Evolutionary conservation across 2,113 vertebrate species (phyloP).

Genomic region (Pedetes capensis): DNA sequence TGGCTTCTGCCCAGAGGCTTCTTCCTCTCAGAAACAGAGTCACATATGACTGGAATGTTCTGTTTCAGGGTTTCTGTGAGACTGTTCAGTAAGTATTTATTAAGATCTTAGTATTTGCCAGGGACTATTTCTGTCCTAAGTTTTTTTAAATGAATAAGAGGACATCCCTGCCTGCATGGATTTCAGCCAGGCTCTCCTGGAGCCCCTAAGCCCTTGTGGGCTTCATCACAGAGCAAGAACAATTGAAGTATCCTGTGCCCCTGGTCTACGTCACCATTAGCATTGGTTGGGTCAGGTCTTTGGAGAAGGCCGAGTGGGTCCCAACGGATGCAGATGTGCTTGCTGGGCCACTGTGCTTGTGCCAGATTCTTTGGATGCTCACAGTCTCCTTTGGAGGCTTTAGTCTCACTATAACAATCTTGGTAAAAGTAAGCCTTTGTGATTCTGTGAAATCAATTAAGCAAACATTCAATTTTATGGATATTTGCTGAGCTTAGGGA

Average conservation of each 20-base stretch:
- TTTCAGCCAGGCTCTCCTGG: too few species aligned
- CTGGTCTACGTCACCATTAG: background rate
- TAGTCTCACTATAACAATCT: background rate
- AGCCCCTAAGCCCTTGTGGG: background rate
- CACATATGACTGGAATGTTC: background rate
- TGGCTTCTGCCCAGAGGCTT: background rate
- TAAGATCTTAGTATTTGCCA: background rate
- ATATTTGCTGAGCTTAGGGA: constrained; percentile 11
- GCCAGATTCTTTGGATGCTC: background rate
- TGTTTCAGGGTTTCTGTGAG: background rate
- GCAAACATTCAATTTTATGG: constrained; percentile 31
- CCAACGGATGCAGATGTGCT: fast-evolving
- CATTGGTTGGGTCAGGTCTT: fast-evolving
- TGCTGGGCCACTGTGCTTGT: fast-evolving
- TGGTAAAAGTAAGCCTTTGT: constrained; percentile 37
- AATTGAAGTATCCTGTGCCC: background rate
- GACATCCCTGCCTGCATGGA: background rate
- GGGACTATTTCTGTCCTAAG: background rate
- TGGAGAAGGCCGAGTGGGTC: background rate
- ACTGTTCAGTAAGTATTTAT: background rate
- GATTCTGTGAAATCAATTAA: constrained; percentile 50
- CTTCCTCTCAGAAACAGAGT: background rate
- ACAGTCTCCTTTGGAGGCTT: background rate
- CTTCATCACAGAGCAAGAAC: background rate
- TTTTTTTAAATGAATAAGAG: background rate